Percentiles rank a stretch among this genome's conserved stretches.
Conservation (phyloP, 2,797 vertebrate genomes). For the Scleropages formosus region DNA sequence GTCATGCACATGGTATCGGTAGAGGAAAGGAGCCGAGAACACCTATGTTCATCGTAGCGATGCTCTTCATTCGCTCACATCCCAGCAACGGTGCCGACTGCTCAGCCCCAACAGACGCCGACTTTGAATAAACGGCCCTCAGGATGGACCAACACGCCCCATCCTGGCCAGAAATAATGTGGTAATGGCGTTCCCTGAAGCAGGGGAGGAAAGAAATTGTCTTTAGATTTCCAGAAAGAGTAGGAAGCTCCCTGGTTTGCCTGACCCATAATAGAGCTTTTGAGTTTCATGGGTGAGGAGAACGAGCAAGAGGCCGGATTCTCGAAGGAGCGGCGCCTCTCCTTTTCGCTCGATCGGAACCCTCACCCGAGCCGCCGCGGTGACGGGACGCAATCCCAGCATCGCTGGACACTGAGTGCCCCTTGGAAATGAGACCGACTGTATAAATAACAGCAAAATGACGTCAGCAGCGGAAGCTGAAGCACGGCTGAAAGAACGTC, state of each 20-base stretch:
- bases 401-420: neutral
- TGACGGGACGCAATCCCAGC: neutral
- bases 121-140: slow-evolving; percentile 2
- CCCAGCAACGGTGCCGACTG: neutral
- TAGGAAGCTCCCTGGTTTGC: neutral
- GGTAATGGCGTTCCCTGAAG: slow-evolving; percentile 21
- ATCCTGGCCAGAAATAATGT: neutral
- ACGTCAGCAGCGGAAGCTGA: too few species aligned
- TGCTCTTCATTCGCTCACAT: too few species aligned
- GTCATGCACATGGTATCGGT: neutral
- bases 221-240: slow-evolving; percentile 1
- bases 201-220: neutral
- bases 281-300: slow-evolving; percentile 10
- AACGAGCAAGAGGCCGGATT: slow-evolving; percentile 11
- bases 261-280: neutral
- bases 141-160: neutral
- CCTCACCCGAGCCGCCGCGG: neutral
- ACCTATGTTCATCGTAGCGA: neutral
- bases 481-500: too few species aligned
- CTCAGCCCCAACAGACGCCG: neutral
- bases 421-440: neutral
- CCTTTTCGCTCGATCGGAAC: neutral
- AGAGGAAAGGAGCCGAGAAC: neutral
- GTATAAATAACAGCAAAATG: neutral
- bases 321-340: neutral